Conservation (phyloP, 2,888 invertebrate species). For the Auanema freiburgensis region DNA sequence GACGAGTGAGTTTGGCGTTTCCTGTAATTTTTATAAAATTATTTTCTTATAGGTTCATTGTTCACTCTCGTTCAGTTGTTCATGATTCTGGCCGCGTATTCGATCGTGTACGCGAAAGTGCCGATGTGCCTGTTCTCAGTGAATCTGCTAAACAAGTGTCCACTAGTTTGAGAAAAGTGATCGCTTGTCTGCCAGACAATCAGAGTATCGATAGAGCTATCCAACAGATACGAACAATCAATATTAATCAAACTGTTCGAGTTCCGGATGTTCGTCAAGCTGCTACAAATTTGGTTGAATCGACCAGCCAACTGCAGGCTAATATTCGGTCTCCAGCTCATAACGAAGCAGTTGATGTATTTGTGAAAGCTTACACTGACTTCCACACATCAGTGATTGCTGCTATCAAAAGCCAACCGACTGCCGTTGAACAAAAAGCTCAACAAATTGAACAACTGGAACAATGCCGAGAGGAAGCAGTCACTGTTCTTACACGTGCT, state of each 20-base stretch:
- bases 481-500: slow-evolving; percentile 41
- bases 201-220: slow-evolving; percentile 85
- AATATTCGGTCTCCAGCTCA: slow-evolving; percentile 45
- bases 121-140: slow-evolving; percentile 39
- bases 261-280: slow-evolving; percentile 83
- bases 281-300: slow-evolving; percentile 81
- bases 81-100: slow-evolving; percentile 59
- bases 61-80: slow-evolving; percentile 53
- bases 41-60: slow-evolving; percentile 9
- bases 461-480: slow-evolving; percentile 42
- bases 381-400: slow-evolving; percentile 53
- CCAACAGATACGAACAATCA: slow-evolving; percentile 72
- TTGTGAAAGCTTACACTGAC: slow-evolving; percentile 50
- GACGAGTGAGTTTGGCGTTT: slow-evolving; percentile 24
- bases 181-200: slow-evolving; percentile 88
- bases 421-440: slow-evolving; percentile 14
- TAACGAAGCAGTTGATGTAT: slow-evolving; percentile 48
- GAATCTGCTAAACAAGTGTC: slow-evolving; percentile 60
- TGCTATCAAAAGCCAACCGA: slow-evolving; percentile 24
- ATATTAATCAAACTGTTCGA: slow-evolving; percentile 66
- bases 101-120: slow-evolving; percentile 52
- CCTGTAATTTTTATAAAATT: background rate
- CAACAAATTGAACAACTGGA: slow-evolving; percentile 30
- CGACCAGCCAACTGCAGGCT: slow-evolving; percentile 78
- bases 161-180: slow-evolving; percentile 74